Base-by-base conservation (phyloP, 2,113 vertebrate genomes). In the Hypocryptadius cinnamomeus region DNA sequence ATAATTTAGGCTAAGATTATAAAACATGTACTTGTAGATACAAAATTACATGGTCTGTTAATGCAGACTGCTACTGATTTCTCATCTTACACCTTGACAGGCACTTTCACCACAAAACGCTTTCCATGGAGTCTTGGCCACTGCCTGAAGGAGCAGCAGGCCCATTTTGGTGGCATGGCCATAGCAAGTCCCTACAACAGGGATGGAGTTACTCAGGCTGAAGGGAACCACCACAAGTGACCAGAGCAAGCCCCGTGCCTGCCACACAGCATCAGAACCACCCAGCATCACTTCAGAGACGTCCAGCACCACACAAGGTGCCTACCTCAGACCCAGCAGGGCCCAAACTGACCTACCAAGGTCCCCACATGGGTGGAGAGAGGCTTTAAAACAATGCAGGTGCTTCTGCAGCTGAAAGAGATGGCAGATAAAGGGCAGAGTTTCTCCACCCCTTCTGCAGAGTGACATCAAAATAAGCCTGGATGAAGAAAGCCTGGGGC, bases 361-460 rank as follows among this genome's bases (percentile, higher is more conserved):
- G n/a, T n/a, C 40, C 31, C 28, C 3, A 6, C 2, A 0, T 0
- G 3, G 30, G 11, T 11, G 7, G 51, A 39, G 3, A 3, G 10
- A 8, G 22, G 45, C 42, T 84, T 63, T 5, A 4, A 45, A 86
- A 70, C 3, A 57, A 66, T 3, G 1, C 35, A 37, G 42, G 35
- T 6, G 2, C 21, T 47, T 83, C 35, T 68, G 48, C 6, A 80
- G 54, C 42, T 25, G 16, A 70, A 80, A 45, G 14, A 83, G 4
- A 47, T 0, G 3, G 68, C 50, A 80, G 13, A 61, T 9, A 54
- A 92, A 73, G 33, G 60, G 25, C 44, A 73, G 33, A 35, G 27
- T 35, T 53, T 35, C 31, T n/a, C 3, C 2, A 31, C 7, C 1
- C 0, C 40, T 59, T 42, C 51, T 54, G 51, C 53, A 59, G 21